Conservation (phyloP, 2,797 vertebrate genomes). For the Rhabdomys pumilio region DNA sequence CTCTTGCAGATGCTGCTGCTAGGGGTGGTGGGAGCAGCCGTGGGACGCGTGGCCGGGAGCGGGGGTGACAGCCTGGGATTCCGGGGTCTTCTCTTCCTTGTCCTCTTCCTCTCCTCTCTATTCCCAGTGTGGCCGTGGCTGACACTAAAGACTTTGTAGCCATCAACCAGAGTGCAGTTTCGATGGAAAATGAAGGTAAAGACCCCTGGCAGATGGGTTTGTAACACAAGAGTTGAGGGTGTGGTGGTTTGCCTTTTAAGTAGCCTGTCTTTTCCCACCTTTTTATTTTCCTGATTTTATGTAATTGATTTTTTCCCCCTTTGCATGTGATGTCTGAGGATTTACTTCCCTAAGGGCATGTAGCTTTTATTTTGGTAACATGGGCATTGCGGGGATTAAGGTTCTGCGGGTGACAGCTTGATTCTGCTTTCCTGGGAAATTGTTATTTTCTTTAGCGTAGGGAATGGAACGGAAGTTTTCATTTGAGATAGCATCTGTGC, state of each 20-base stretch:
- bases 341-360: conserved; percentile 18
- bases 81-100: conserved; percentile 87
- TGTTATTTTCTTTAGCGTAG: conserved; percentile 52
- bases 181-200: conserved; percentile 93
- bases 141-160: conserved; percentile 88
- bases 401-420: conserved; percentile 41
- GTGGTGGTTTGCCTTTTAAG: conserved; percentile 81
- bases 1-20: conserved; percentile 90
- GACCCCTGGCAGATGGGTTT: conserved; percentile 80
- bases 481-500: conserved; percentile 61
- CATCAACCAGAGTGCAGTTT: conserved; percentile 88
- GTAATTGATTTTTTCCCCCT: not conserved
- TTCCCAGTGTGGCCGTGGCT: conserved; percentile 85
- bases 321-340: not conserved
- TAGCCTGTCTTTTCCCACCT: conserved; percentile 17
- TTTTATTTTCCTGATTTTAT: conserved; percentile 6
- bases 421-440: conserved; percentile 61
- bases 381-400: conserved; percentile 36
- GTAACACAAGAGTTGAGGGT: conserved; percentile 82
- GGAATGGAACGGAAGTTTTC: conserved; percentile 72
- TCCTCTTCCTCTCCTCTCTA: conserved; percentile 79
- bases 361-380: conserved; percentile 6
- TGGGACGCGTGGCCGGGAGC: conserved; percentile 82
- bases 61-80: conserved; percentile 88
- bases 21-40: conserved; percentile 88